A percentile compares a stretch with the other conserved stretches of the same genome.
phyloP scores from a whole-genome alignment of 2,113 vertebrate species.

The Heterochromis multidens region DNA sequence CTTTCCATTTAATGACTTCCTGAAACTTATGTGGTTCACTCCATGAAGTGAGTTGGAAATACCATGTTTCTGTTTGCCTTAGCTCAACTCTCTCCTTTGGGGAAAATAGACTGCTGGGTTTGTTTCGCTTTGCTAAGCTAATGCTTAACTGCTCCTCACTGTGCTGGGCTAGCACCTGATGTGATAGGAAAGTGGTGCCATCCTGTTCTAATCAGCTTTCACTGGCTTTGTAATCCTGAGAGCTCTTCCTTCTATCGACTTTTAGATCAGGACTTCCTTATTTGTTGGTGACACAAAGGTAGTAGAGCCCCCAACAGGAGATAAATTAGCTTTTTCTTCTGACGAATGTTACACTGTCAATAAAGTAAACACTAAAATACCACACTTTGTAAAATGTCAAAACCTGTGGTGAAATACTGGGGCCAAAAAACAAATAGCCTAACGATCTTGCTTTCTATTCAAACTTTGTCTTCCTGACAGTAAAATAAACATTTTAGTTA shows the following conservation, averaged over 20 bases:
- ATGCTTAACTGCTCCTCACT: slow-evolving; percentile 41
- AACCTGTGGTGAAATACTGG: background rate
- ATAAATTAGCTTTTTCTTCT: background rate
- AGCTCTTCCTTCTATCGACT: slow-evolving; percentile 8
- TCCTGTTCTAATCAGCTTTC: slow-evolving; percentile 39
- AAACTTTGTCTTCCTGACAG: background rate
- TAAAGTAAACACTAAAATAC: background rate
- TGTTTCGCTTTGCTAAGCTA: slow-evolving; percentile 55
- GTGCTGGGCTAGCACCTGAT: background rate
- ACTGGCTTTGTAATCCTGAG: background rate
- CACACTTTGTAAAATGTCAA: background rate
- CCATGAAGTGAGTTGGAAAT: slow-evolving; percentile 18
- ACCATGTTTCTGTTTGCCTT: slow-evolving; percentile 16
- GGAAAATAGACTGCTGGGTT: slow-evolving; percentile 20
- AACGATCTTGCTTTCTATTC: background rate
- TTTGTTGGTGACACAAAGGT: background rate
- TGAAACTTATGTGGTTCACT: slow-evolving; percentile 4
- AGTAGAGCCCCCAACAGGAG: background rate
- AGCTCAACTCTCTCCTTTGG: slow-evolving; percentile 31
- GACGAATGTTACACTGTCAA: background rate
- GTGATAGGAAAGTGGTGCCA: slow-evolving; percentile 25
- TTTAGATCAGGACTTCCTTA: slow-evolving; percentile 26
- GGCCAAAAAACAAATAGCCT: background rate
- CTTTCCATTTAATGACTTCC: slow-evolving; percentile 23
- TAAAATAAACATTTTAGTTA: background rate